Evolutionary conservation across 2,888 invertebrate genomes (phyloP).

Genomic region (Ypsolopha sequella): DNA sequence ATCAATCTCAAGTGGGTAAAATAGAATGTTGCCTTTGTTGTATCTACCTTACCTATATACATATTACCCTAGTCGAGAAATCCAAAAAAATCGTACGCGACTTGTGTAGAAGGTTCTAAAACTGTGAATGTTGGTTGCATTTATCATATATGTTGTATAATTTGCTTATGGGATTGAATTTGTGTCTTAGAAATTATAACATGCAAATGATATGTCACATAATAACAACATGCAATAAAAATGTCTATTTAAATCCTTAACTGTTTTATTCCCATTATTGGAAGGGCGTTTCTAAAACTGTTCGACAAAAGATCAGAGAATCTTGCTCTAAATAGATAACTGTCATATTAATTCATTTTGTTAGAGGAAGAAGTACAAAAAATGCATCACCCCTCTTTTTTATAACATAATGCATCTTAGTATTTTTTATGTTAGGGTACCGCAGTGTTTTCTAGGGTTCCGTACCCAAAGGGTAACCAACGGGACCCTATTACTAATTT

Average conservation of each 20-base stretch:
- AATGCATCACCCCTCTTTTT: conserved; percentile 42
- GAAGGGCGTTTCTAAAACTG: conserved; percentile 40
- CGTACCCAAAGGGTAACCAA: too few relatives aligned
- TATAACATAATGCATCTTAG: not conserved
- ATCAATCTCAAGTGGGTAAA: too few relatives aligned
- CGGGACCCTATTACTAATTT: not conserved
- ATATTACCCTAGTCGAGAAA: too few relatives aligned
- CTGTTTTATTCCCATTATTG: conserved; percentile 22
- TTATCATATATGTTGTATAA: too few relatives aligned
- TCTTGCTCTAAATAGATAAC: conserved; percentile 43
- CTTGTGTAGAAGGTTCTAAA: too few relatives aligned
- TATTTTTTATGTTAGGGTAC: not conserved
- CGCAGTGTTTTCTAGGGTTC: too few relatives aligned
- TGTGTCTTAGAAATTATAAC: too few relatives aligned
- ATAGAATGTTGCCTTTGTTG: too few relatives aligned
- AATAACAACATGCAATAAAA: not conserved
- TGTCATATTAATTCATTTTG: conserved; percentile 40
- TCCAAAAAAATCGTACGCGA: too few relatives aligned
- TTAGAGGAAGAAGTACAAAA: conserved; percentile 15
- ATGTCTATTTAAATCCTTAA: not conserved
- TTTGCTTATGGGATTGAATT: too few relatives aligned
- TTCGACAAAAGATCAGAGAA: conserved; percentile 18
- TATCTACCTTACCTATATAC: too few relatives aligned
- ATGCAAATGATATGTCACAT: not conserved
- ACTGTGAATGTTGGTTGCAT: too few relatives aligned